These are phyloP conservation scores for Triplophysa tibetana DNA, from an alignment of 2,113 vertebrate genomes.

Conservation along the genomic window DNA sequence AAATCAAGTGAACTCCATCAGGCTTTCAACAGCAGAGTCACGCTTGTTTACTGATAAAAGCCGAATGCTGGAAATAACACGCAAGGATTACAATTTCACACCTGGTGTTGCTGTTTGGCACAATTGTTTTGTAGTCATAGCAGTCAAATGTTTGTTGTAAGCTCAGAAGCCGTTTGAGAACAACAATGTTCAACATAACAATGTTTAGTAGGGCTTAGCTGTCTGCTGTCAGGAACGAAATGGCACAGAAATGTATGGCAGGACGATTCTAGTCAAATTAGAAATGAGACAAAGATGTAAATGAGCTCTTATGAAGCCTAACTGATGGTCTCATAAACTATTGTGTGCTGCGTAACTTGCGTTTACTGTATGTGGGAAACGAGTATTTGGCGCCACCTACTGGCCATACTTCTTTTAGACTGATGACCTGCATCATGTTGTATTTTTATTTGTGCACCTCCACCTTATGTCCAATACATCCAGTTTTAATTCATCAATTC, in stretches of 20 bases:
- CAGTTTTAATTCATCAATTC: too few relatives aligned
- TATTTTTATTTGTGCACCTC: background rate
- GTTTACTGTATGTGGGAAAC: background rate
- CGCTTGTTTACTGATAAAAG: background rate
- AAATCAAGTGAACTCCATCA: slow-evolving; percentile 20
- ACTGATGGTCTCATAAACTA: too few relatives aligned
- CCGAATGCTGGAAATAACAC: background rate
- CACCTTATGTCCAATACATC: too few relatives aligned
- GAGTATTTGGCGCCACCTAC: background rate
- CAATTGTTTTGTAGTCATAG: background rate
- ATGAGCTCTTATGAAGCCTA: too few relatives aligned
- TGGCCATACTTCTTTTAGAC: background rate
- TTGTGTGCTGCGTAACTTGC: too few relatives aligned
- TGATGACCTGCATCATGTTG: background rate
- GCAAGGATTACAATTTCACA: background rate
- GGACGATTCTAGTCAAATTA: too few relatives aligned
- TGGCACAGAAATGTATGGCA: background rate
- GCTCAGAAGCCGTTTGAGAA: background rate
- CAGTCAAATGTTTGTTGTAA: background rate
- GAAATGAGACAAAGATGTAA: too few relatives aligned
- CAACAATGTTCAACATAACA: background rate
- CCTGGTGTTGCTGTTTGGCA: background rate
- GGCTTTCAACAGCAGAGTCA: slow-evolving; percentile 4
- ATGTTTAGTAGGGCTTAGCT: background rate
- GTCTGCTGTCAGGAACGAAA: background rate